These are phyloP conservation scores for Polydrusus cervinus DNA, from an alignment of 2,888 invertebrate genomes.

Conservation along the genomic window DNA sequence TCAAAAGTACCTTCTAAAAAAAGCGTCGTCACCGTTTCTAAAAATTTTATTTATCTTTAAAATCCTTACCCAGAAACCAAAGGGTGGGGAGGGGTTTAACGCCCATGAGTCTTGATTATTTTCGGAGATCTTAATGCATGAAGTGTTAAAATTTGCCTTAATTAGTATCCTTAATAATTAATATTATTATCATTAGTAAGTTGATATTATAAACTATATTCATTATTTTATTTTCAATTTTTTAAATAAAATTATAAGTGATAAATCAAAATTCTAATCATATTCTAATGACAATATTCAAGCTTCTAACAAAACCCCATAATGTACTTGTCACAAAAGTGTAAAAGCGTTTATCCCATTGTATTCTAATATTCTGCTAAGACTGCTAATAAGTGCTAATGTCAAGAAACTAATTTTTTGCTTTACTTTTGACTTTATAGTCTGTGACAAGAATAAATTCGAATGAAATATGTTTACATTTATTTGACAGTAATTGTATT, in stretches of 20 bases:
- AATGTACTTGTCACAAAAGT: slow-evolving; percentile 15
- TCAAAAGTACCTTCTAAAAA: too few relatives aligned
- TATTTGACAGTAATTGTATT: slow-evolving; percentile 2
- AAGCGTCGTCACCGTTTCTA: too few relatives aligned
- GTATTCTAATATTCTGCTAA: slow-evolving; percentile 14
- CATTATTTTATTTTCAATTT: neutral
- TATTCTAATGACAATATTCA: neutral
- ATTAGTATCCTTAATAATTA: too few relatives aligned
- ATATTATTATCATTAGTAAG: too few relatives aligned
- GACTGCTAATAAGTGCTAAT: slow-evolving; percentile 9
- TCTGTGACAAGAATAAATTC: slow-evolving; percentile 18
- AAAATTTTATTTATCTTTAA: too few relatives aligned
- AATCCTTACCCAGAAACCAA: too few relatives aligned
- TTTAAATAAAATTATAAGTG: neutral
- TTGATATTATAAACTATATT: too few relatives aligned
- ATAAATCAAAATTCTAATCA: slow-evolving; percentile 18
- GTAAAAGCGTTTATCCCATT: neutral
- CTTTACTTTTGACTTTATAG: slow-evolving; percentile 11
- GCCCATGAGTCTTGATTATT: too few relatives aligned
- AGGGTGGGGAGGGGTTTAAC: too few relatives aligned
- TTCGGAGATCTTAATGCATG: too few relatives aligned
- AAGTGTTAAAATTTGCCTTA: too few relatives aligned
- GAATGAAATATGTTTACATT: slow-evolving; percentile 42
- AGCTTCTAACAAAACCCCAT: slow-evolving; percentile 9
- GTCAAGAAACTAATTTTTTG: slow-evolving; percentile 16